Evolutionary conservation across 2,113 vertebrate species (phyloP).

Genomic region (Aldabrachelys gigantea): DNA sequence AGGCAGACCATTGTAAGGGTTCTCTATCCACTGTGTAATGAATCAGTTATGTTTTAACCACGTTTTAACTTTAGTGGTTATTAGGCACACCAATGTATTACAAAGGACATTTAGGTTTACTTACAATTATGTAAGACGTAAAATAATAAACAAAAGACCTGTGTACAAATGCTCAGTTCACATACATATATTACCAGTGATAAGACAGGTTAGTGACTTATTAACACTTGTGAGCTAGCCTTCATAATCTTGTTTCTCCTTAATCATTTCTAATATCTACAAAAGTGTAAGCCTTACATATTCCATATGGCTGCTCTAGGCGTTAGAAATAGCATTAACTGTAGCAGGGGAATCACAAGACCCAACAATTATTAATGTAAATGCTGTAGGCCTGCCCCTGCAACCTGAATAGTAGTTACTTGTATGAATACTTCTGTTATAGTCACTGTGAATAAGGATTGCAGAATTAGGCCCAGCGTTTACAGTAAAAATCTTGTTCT

Average conservation of each 20-base stretch:
- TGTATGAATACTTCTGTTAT: neutral
- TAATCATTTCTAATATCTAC: neutral
- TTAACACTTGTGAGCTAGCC: neutral
- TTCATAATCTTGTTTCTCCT: neutral
- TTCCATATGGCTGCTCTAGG: neutral
- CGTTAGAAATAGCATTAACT: neutral
- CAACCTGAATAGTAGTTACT: neutral
- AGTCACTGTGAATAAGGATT: neutral
- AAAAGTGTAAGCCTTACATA: neutral
- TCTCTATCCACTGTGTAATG: neutral
- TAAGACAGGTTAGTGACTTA: neutral
- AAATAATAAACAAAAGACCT: neutral
- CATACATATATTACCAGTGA: neutral
- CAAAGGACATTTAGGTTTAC: neutral
- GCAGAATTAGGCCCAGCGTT: neutral
- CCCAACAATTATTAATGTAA: neutral
- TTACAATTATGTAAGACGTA: neutral
- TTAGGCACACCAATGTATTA: neutral
- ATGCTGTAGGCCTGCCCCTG: neutral
- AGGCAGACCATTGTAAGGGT: neutral
- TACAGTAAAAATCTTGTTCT: neutral
- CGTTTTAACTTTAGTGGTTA: fast-evolving
- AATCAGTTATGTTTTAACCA: neutral
- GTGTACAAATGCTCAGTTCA: neutral
- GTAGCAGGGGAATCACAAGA: neutral